Base-by-base conservation (phyloP, 2,888 invertebrate genomes). In the Heliconius erato region DNA sequence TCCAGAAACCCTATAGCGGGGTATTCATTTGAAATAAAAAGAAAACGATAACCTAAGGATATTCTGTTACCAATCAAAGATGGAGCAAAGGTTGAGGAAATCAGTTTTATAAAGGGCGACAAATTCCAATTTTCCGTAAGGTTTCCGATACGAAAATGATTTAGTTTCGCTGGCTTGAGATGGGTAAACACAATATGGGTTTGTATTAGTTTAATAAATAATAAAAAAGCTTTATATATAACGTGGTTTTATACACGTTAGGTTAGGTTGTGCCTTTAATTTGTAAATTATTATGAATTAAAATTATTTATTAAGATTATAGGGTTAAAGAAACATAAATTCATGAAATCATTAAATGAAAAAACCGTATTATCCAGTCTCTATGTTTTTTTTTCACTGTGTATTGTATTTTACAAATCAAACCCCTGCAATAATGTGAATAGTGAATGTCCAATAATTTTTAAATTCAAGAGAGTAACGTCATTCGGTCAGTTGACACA, bases 71-170 rank as follows among this genome's bases (percentile, higher is more conserved):
- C 87, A 86, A 87, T 87, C 87, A 87, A 83, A 86, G 92, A 91
- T 91, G 92, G 92, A 91, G 91, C 93, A 93, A 84, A 91, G 91
- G 92, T 91, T 91, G 89, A 90, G 92, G 91, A 92, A 92, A 93
- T 94, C 93, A 92, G 88, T 91, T 90, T 90, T 89, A 91, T 84
- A 92, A 83, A 92, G 91, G 93, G 92, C 91, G 94, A 93, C 92
- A 91, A 92, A 93, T 92, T 92, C 92, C 93, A 82, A 85, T 85
- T 85, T 86, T 85, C 85, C 83, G 54, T 83, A 74, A 86, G 84
- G 82, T 80, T 86, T 84, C 85, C 84, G 82, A 85, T 82, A 84
- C 74, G 69, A 79, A 81, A 78, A 82, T 79, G 83, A 86, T 86
- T 82, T 82, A 85, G 81, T 84, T 83, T 83, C 79, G 68, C 69